Conservation (phyloP, 64 coral and sea anemone genomes). For the Pocillopora damicornis region DNA sequence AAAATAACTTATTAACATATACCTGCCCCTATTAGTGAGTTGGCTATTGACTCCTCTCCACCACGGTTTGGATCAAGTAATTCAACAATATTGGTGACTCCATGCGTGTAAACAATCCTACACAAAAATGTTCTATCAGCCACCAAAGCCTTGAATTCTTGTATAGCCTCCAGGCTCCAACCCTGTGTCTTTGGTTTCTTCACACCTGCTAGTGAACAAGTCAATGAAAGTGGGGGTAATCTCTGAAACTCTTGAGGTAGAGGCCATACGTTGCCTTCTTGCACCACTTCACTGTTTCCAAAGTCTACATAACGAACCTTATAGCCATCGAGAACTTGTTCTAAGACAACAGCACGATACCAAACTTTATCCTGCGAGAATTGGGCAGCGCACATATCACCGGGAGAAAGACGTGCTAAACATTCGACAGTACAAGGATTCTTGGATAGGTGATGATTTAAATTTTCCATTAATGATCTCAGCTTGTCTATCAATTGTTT, state of each 20-base stretch:
- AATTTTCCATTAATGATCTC: conserved; percentile 37
- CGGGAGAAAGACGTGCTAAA: neutral
- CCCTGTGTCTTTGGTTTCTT: conserved; percentile 45
- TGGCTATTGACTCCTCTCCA: conserved; percentile 44
- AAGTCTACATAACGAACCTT: conserved; percentile 69
- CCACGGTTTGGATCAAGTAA: conserved; percentile 29
- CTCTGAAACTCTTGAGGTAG: conserved; percentile 34
- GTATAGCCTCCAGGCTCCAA: conserved; percentile 48
- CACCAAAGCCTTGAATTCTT: conserved; percentile 50
- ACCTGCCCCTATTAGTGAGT: conserved; percentile 65
- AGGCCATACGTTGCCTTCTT: conserved; percentile 4
- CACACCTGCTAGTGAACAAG: conserved; percentile 71
- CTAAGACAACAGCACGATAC: conserved; percentile 71
- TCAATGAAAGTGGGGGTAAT: conserved; percentile 44
- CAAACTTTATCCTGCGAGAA: conserved; percentile 61
- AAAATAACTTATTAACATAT: neutral
- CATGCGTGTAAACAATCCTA: conserved; percentile 25
- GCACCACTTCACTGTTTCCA: conserved; percentile 60
- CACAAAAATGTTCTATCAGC: conserved; percentile 44
- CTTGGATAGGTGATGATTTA: conserved; percentile 44
- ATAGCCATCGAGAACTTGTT: conserved; percentile 3
- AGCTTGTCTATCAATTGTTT: conserved; percentile 46
- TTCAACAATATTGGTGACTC: conserved; percentile 55
- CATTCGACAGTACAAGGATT: neutral
- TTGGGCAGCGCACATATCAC: conserved; percentile 57